Base-by-base conservation (phyloP, 2,888 invertebrate genomes). In the Ditula angustiorana region DNA sequence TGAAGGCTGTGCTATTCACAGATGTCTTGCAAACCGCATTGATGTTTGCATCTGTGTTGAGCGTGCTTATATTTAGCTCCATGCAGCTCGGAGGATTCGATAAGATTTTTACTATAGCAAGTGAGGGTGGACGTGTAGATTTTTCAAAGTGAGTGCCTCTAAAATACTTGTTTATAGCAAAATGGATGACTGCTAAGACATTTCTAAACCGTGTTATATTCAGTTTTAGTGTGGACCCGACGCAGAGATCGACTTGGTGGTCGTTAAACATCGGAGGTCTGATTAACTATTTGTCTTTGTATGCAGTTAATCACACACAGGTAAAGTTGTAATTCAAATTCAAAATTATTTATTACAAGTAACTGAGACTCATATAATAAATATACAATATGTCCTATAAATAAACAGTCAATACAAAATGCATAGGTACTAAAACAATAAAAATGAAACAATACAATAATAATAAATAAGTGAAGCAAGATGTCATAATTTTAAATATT, bases 1-100 rank as follows among this genome's bases (percentile, higher is more conserved):
- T 98, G 95, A 98, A 98, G 82, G 98, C 98, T 2, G 98, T 98
- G 0, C 86, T 98, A 57, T 95, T 97, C 73, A 98, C 98, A 0
- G 98, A 98, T 78, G 94, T 98, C 2, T 95, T 98, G 72, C 97
- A 97, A 83, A 97, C 97, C 0, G 67, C 96, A 1, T 91, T 98
- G 2, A 98, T 98, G 98, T 97, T 97, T 80, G 95, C 94, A 2
- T 96, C 98, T 0, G 94, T 98, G 5, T 95, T 96, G 72, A 95
- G 96, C 75, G 94, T 98, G 0, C 96, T 97, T 19, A 94, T 96
- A 59, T 96, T 95, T 71, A 97, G 96, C 2, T 93, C 94, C 0
- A 85, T 95, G 21, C 94, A 95, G 73, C 93, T 95, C 1, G 97
- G 96, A 11, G 95, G 97, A 7, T 80, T 97, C 41, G 87, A 79